Conservation (phyloP, 2,888 invertebrate genomes). For the Prionchulus punctatus region DNA sequence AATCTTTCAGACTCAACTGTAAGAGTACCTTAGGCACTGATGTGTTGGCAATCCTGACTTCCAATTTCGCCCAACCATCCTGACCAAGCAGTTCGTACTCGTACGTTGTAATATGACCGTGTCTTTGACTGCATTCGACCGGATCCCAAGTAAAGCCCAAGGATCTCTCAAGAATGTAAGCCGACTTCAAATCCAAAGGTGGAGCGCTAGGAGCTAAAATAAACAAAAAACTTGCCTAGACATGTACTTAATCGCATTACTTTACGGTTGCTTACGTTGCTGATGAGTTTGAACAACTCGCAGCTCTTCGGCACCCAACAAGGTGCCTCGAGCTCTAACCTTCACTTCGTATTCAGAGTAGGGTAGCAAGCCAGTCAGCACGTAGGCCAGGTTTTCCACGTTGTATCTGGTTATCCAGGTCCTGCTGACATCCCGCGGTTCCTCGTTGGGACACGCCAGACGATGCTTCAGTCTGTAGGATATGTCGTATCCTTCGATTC, state of each 20-base stretch:
- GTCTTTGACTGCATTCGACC: conserved; percentile 31
- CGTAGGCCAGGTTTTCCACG: conserved; percentile 29
- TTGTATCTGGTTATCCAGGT: conserved; percentile 32
- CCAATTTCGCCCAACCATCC: conserved; percentile 32
- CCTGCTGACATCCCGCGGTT: neutral
- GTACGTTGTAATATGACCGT: conserved; percentile 29
- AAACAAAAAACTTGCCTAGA: neutral
- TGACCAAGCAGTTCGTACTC: conserved; percentile 31
- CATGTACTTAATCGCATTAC: neutral
- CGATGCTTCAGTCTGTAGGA: conserved; percentile 29
- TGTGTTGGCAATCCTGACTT: conserved; percentile 30
- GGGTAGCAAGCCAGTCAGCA: conserved; percentile 29
- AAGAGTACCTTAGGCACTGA: conserved; percentile 15
- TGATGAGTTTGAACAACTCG: conserved; percentile 27
- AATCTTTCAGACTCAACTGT: neutral
- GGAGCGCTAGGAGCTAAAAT: conserved; percentile 25
- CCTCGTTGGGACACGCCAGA: conserved; percentile 30
- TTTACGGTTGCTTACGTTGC: conserved; percentile 12
- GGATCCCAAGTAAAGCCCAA: conserved; percentile 23
- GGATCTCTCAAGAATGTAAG: conserved; percentile 25
- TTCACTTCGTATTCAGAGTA: conserved; percentile 29
- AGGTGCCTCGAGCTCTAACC: conserved; percentile 24
- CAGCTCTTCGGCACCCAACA: conserved; percentile 28
- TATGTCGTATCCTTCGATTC: conserved; percentile 31
- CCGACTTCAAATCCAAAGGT: conserved; percentile 27